Evolutionary conservation across 2,113 vertebrate species (phyloP).

Genomic region (Macroglossus sobrinus): DNA sequence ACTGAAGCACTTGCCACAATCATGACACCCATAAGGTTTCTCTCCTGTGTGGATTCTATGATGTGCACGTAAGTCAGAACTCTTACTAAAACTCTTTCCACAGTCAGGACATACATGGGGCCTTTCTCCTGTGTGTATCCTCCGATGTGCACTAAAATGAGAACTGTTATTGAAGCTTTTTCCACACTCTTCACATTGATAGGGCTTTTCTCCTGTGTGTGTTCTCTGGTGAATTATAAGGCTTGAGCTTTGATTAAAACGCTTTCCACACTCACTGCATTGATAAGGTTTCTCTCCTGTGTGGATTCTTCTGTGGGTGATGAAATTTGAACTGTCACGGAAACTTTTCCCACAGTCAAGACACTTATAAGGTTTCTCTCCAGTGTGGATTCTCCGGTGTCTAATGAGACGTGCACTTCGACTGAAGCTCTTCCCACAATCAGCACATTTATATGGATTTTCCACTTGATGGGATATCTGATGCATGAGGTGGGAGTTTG

Average conservation of each 20-base stretch:
- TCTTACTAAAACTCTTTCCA: slow-evolving; percentile 78
- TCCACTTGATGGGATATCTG: slow-evolving; percentile 70
- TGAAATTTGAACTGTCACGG: slow-evolving; percentile 78
- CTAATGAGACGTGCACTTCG: slow-evolving; percentile 55
- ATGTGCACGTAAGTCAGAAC: slow-evolving; percentile 74
- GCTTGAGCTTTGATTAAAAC: slow-evolving; percentile 75
- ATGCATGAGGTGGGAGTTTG: slow-evolving; percentile 64
- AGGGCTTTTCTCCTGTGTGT: slow-evolving; percentile 76
- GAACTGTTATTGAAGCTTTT: slow-evolving; percentile 76
- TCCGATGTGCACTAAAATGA: slow-evolving; percentile 73
- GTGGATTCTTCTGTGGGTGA: slow-evolving; percentile 75
- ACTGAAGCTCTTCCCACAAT: slow-evolving; percentile 69
- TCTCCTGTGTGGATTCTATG: slow-evolving; percentile 76
- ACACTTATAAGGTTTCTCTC: slow-evolving; percentile 73
- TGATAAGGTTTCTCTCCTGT: slow-evolving; percentile 77
- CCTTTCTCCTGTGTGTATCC: slow-evolving; percentile 77
- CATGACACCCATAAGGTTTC: slow-evolving; percentile 71
- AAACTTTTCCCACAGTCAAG: slow-evolving; percentile 78
- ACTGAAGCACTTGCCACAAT: slow-evolving; percentile 75
- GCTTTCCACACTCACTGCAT: slow-evolving; percentile 73
- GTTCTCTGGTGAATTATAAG: slow-evolving; percentile 75
- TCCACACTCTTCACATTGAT: slow-evolving; percentile 72
- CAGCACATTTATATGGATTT: slow-evolving; percentile 76
- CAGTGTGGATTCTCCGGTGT: slow-evolving; percentile 74
- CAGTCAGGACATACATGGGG: slow-evolving; percentile 75